phyloP scores from a whole-genome alignment of 2,113 vertebrate genomes.

The Carassius auratus region DNA sequence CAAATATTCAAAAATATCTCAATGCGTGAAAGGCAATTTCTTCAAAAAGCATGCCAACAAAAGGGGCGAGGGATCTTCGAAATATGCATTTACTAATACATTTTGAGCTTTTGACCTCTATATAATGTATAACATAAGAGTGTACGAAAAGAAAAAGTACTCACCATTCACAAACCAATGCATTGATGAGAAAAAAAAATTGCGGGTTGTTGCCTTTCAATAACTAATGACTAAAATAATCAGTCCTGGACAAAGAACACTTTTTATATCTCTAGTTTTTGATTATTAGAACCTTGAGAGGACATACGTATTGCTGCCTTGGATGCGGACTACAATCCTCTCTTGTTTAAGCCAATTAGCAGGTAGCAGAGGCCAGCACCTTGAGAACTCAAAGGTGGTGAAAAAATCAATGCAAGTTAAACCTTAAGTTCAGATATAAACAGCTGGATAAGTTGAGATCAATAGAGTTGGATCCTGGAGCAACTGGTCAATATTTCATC shows the following conservation, averaged over 20 bases:
- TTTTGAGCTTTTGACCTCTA: neutral
- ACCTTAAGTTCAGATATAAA: constrained; percentile 82
- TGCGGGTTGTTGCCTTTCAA: neutral
- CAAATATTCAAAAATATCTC: neutral
- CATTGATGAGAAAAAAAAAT: neutral
- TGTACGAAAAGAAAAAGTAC: neutral
- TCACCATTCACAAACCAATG: neutral
- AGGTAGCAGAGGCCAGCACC: constrained; percentile 72
- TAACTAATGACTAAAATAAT: neutral
- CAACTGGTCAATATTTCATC: constrained; percentile 81
- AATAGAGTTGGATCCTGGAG: constrained; percentile 74
- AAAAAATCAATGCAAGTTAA: constrained; percentile 80
- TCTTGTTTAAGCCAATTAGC: constrained; percentile 75
- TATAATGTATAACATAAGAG: neutral
- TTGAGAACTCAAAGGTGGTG: constrained; percentile 69
- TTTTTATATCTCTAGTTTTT: neutral
- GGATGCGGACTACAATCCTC: neutral
- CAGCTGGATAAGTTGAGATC: constrained; percentile 82
- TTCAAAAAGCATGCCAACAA: neutral
- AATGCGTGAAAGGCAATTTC: neutral
- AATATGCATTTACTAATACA: neutral
- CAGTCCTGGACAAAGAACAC: neutral
- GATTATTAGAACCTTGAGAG: neutral
- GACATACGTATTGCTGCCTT: neutral
- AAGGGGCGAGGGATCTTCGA: neutral